These are phyloP conservation scores for Heliconius hermathena DNA, from an alignment of 1,140 invertebrate species.

Conservation along the genomic window DNA sequence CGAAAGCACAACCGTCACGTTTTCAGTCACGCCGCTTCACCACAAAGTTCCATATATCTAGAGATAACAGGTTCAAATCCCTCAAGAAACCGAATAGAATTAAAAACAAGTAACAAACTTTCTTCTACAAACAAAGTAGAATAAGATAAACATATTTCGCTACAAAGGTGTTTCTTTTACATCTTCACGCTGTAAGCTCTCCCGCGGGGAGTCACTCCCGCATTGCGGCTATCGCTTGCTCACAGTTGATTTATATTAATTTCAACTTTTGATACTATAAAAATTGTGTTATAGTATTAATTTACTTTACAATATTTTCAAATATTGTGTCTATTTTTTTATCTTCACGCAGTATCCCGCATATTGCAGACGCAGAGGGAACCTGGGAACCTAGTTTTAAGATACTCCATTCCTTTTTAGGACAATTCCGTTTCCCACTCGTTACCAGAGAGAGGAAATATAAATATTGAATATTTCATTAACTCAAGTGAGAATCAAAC, in stretches of 20 bases:
- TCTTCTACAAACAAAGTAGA: not conserved
- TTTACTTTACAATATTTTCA: not conserved
- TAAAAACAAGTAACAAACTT: not conserved
- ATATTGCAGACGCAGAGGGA: not conserved
- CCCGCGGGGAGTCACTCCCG: not conserved
- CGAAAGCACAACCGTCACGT: too few relatives aligned
- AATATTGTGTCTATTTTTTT: not conserved
- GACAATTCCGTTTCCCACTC: too few relatives aligned
- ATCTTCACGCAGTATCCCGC: not conserved
- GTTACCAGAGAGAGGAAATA: too few relatives aligned
- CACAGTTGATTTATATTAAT: slow-evolving; percentile 4
- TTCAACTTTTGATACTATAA: not conserved
- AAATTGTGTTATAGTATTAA: not conserved
- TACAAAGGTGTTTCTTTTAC: slow-evolving; percentile 2
- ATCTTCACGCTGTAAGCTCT: not conserved
- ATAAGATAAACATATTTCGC: not conserved
- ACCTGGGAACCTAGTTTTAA: not conserved
- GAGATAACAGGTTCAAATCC: not conserved
- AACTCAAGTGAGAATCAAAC: too few relatives aligned
- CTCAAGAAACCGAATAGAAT: not conserved
- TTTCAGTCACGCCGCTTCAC: too few relatives aligned
- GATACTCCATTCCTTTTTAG: too few relatives aligned
- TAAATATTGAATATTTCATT: too few relatives aligned
- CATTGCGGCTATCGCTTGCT: slow-evolving; percentile 2
- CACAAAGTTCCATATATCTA: not conserved